Percentiles rank a stretch among this genome's conserved stretches.
Conservation (phyloP, 2,888 invertebrate genomes). For the Cataglyphis cursor region DNA sequence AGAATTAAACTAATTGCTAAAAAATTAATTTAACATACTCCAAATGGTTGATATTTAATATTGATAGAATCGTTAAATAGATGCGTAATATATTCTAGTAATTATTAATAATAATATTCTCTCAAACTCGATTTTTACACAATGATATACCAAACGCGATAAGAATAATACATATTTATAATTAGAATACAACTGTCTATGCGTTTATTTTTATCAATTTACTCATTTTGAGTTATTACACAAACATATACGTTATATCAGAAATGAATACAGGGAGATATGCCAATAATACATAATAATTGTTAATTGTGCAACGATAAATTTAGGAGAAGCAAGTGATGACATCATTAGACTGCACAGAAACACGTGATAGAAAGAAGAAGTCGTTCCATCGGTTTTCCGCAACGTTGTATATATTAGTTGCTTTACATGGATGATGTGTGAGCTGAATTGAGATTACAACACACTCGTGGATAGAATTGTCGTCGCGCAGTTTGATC, state of each 20-base stretch:
- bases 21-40: conserved; percentile 2
- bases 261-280: not conserved
- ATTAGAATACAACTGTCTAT: conserved; percentile 2
- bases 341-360: conserved; percentile 16
- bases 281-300: conserved; percentile 5
- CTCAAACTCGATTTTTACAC: not conserved
- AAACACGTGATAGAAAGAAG: conserved; percentile 51
- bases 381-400: conserved; percentile 6
- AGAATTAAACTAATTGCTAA: not conserved
- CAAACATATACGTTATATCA: not conserved
- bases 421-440: conserved; percentile 30
- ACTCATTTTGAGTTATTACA: not conserved
- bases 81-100: conserved; percentile 9
- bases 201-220: not conserved
- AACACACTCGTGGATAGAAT: conserved; percentile 12
- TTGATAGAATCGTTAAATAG: conserved; percentile 12
- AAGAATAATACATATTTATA: not conserved
- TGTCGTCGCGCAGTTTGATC: conserved; percentile 29
- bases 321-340: conserved; percentile 17
- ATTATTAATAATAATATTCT: conserved; percentile 5
- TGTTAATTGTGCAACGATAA: conserved; percentile 4
- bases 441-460: conserved; percentile 28
- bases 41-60: not conserved
- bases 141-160: not conserved
- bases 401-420: conserved; percentile 17